Conservation (phyloP, 2,113 vertebrate genomes). For the Andinoacara biseriatus region DNA sequence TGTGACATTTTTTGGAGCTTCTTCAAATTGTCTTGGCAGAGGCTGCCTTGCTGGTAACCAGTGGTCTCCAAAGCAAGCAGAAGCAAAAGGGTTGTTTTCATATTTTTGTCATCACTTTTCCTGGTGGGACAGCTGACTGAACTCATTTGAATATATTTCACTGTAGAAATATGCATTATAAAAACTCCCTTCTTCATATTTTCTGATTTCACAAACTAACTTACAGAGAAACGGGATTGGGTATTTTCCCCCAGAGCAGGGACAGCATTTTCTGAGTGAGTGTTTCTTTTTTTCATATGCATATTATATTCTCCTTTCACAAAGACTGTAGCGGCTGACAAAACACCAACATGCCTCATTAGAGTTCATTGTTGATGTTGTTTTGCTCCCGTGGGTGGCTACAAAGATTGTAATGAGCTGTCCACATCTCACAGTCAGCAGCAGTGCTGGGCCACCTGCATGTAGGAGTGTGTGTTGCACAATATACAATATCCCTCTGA, state of each 20-base stretch:
- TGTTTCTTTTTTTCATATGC: constrained; percentile 3
- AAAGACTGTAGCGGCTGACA: constrained; percentile 31
- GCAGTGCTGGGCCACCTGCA: constrained; percentile 58
- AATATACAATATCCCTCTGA: constrained; percentile 50
- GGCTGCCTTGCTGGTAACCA: not conserved
- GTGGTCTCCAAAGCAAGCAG: constrained; percentile 15
- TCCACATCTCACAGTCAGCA: constrained; percentile 55
- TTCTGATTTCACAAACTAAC: constrained; percentile 5
- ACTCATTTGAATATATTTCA: constrained; percentile 30
- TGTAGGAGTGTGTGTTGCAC: constrained; percentile 47
- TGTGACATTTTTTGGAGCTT: constrained; percentile 58
- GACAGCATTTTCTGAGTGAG: constrained; percentile 26
- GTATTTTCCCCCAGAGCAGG: constrained; percentile 14
- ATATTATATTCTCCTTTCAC: constrained; percentile 46
- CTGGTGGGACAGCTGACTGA: constrained; percentile 8
- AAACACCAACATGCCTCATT: constrained; percentile 66
- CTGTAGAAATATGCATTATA: constrained; percentile 3
- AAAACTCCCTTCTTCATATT: constrained; percentile 12
- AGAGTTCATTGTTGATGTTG: constrained; percentile 67
- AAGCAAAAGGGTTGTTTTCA: constrained; percentile 42
- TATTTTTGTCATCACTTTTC: constrained; percentile 24
- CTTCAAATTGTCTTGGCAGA: constrained; percentile 63
- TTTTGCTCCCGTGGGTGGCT: constrained; percentile 59
- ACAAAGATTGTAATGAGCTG: constrained; percentile 69
- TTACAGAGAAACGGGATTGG: not conserved